Conservation (phyloP, 35 echinoderm and acorn worm species). For the Eucidaris tribuloides region DNA sequence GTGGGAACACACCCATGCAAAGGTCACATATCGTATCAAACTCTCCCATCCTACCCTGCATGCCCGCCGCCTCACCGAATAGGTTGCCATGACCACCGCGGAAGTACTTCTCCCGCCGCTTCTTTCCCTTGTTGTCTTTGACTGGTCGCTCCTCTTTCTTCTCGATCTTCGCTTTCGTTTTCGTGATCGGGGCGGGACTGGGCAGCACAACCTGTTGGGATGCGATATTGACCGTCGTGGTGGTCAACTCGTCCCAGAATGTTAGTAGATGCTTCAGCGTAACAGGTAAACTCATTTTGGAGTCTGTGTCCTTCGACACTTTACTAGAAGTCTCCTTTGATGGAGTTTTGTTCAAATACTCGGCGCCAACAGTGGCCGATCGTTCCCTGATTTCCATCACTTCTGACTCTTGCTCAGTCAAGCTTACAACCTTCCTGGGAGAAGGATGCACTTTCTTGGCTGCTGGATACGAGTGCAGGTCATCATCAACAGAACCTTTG, state of each 20-base stretch:
- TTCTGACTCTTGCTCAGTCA: neutral
- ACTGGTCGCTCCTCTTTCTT: slow-evolving; percentile 63
- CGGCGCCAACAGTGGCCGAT: slow-evolving; percentile 29
- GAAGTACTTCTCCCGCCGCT: slow-evolving; percentile 77
- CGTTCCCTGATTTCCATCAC: slow-evolving; percentile 9
- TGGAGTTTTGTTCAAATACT: slow-evolving; percentile 23
- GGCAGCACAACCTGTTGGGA: slow-evolving; percentile 87
- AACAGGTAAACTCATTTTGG: slow-evolving; percentile 53
- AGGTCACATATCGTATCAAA: slow-evolving; percentile 85
- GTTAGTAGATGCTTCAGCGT: slow-evolving; percentile 87
- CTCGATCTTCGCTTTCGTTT: slow-evolving; percentile 51
- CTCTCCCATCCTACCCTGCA: slow-evolving; percentile 71
- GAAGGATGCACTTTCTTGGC: neutral
- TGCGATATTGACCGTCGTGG: slow-evolving; percentile 77
- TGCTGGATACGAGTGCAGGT: neutral
- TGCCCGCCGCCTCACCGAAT: slow-evolving; percentile 92
- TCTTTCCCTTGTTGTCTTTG: slow-evolving; percentile 85
- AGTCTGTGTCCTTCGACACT: slow-evolving; percentile 14
- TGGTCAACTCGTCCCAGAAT: slow-evolving; percentile 90
- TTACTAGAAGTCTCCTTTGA: slow-evolving; percentile 2
- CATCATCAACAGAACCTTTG: no score
- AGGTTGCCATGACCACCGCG: slow-evolving; percentile 89
- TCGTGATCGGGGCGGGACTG: slow-evolving; percentile 86
- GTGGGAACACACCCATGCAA: slow-evolving; percentile 84
- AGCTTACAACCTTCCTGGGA: neutral